phyloP scores from a whole-genome alignment of 2,888 invertebrate species.

The Resseliella maxima region DNA sequence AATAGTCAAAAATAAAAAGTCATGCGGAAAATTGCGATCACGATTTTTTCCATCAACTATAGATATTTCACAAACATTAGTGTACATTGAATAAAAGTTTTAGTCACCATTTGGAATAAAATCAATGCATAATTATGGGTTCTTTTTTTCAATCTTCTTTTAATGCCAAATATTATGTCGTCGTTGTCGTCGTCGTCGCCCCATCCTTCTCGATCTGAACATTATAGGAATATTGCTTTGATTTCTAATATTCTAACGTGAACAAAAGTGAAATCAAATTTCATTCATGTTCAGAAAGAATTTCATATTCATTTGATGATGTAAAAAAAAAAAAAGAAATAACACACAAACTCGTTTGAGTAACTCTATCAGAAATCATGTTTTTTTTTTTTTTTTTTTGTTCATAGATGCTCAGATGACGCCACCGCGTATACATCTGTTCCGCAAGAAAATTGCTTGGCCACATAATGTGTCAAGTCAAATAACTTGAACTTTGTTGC shows the following conservation, averaged over 20 bases:
- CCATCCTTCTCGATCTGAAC: too few relatives aligned
- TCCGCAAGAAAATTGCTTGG: not conserved
- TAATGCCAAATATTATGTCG: too few relatives aligned
- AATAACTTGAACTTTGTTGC: not conserved
- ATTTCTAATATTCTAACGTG: not conserved
- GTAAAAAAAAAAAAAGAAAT: not conserved
- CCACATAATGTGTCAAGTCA: not conserved
- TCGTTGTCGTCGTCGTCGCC: too few relatives aligned
- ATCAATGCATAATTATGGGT: too few relatives aligned
- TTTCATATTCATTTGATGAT: not conserved
- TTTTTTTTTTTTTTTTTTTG: not conserved
- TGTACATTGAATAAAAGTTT: too few relatives aligned
- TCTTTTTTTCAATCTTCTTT: too few relatives aligned
- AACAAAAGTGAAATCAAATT: not conserved
- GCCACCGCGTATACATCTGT: not conserved
- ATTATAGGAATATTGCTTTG: too few relatives aligned
- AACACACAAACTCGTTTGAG: not conserved
- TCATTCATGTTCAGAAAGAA: not conserved
- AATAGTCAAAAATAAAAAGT: too few relatives aligned
- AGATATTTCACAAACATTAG: too few relatives aligned
- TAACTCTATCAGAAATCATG: not conserved
- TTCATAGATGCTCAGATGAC: not conserved
- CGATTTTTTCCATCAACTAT: too few relatives aligned
- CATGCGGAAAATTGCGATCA: too few relatives aligned
- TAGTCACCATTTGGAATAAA: too few relatives aligned